Evolutionary conservation across 2,888 invertebrate species (phyloP).

Genomic region (Siphonodentalium dalli): DNA sequence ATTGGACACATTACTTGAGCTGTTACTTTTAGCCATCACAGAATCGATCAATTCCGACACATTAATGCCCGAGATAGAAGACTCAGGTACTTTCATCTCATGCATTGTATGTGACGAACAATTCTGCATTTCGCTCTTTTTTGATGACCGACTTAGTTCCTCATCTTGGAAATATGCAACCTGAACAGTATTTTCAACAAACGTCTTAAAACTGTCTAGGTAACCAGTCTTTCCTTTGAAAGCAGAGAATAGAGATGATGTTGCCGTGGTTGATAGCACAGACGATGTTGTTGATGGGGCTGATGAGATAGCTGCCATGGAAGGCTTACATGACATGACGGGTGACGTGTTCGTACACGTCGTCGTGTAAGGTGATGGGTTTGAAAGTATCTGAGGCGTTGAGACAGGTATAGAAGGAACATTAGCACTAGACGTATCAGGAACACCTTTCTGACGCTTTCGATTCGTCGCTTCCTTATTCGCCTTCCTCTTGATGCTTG

Average conservation of each 20-base stretch:
- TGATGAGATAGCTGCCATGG: constrained; percentile 36
- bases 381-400: constrained; percentile 52
- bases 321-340: constrained; percentile 26
- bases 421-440: constrained; percentile 21
- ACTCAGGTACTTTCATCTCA: no score
- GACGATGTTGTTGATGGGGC: constrained; percentile 63
- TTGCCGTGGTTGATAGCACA: constrained; percentile 26
- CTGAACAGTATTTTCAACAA: constrained; percentile 63
- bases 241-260: constrained; percentile 67
- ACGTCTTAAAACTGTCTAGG: constrained; percentile 61
- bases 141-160: no score
- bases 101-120: no score
- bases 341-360: constrained; percentile 29
- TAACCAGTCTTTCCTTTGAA: constrained; percentile 57
- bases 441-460: constrained; percentile 36
- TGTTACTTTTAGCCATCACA: no score
- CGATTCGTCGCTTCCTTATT: constrained; percentile 38
- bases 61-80: no score
- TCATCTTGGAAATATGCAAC: constrained; percentile 56
- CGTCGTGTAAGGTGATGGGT: constrained; percentile 52
- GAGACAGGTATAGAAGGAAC: constrained; percentile 46
- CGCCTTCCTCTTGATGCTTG: constrained; percentile 44
- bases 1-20: no score
- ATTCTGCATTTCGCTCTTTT: constrained; percentile 13
- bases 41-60: no score